Evolutionary conservation across 1,140 invertebrate genomes (phyloP).

Genomic region (Mylabris phalerata): DNA sequence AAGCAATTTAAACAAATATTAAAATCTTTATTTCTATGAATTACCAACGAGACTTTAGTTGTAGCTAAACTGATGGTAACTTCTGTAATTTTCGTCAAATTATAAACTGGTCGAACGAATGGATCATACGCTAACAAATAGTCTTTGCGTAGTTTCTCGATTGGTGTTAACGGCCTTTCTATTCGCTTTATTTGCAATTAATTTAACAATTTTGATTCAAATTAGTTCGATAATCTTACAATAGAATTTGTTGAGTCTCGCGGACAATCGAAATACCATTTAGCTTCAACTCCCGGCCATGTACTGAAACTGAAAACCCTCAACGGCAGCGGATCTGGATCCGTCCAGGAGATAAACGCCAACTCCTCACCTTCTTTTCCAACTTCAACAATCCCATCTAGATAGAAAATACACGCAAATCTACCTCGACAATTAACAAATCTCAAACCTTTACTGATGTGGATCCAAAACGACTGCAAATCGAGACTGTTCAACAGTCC

Average conservation of each 20-base stretch:
- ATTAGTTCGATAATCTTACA: not conserved
- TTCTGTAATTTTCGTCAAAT: not conserved
- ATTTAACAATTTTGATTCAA: conserved; percentile 9
- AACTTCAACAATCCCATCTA: conserved; percentile 49
- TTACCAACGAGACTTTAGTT: conserved; percentile 1
- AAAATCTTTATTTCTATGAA: too few relatives aligned
- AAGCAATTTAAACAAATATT: too few relatives aligned
- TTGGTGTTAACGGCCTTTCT: conserved; percentile 26
- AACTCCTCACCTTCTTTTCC: conserved; percentile 48
- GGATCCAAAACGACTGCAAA: conserved; percentile 51
- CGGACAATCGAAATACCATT: conserved; percentile 53
- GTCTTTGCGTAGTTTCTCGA: conserved; percentile 30
- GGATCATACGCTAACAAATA: conserved; percentile 36
- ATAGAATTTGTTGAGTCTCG: conserved; percentile 10
- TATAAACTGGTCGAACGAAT: conserved; percentile 28
- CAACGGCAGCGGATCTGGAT: conserved; percentile 47
- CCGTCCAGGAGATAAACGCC: conserved; percentile 48
- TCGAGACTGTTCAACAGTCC: conserved; percentile 47
- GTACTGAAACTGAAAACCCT: conserved; percentile 53
- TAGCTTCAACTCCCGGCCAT: conserved; percentile 52
- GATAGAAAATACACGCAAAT: not conserved
- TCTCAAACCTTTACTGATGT: conserved; percentile 44
- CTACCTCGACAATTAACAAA: not conserved
- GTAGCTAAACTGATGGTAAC: too few relatives aligned
- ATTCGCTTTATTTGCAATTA: conserved; percentile 13